These are phyloP conservation scores for Saimiri boliviensis DNA, from an alignment of 2,113 vertebrate species.

Conservation along the genomic window DNA sequence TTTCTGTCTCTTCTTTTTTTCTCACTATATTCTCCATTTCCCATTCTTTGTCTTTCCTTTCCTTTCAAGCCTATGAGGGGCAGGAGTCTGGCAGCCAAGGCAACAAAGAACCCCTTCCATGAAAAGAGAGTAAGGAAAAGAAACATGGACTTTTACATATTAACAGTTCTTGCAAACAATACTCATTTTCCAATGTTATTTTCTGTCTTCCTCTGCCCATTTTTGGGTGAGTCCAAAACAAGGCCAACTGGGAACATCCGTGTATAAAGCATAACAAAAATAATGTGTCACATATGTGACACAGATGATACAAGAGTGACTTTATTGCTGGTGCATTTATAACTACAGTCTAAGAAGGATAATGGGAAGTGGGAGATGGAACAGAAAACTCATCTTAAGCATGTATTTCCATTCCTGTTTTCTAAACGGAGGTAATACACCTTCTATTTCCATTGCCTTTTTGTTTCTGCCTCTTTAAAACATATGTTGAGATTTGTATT, in stretches of 20 bases:
- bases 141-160: background rate
- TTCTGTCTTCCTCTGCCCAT: background rate
- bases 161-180: background rate
- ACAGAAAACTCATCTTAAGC: background rate
- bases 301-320: background rate
- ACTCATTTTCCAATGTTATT: background rate
- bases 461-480: slow-evolving; percentile 42
- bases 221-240: background rate
- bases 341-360: background rate
- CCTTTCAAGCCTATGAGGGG: background rate
- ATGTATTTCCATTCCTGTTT: background rate
- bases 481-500: slow-evolving; percentile 45
- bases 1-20: background rate
- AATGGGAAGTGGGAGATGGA: background rate
- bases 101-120: background rate
- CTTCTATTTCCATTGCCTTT: background rate
- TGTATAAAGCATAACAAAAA: slow-evolving; percentile 6
- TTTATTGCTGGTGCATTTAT: background rate
- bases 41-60: background rate
- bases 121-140: background rate
- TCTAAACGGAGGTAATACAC: background rate
- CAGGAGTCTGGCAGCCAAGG: background rate
- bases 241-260: background rate
- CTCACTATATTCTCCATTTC: background rate
- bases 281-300: background rate